phyloP scores from a whole-genome alignment of 1,140 invertebrate genomes.

The Diorhabda elongata region DNA sequence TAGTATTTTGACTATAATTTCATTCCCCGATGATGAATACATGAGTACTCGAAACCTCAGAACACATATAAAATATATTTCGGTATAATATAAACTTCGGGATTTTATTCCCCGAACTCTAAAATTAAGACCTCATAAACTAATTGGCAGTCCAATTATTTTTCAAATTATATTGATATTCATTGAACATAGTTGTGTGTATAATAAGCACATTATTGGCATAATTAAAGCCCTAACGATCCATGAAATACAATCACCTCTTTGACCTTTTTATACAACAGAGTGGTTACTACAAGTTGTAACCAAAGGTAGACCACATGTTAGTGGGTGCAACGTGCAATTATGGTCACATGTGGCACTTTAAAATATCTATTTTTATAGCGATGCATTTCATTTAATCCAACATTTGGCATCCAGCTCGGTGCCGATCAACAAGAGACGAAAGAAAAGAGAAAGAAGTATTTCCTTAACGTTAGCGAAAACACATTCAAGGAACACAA shows the following conservation, averaged over 20 bases:
- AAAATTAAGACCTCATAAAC: too few species aligned
- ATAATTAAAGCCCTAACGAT: background rate
- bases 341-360: slow-evolving; percentile 18
- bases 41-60: too few species aligned
- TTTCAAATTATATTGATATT: too few species aligned
- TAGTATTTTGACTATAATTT: too few species aligned
- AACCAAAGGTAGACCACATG: slow-evolving; percentile 14
- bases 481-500: background rate
- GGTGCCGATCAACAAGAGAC: background rate
- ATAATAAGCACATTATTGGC: background rate
- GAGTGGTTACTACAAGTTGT: slow-evolving; percentile 5
- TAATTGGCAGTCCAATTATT: too few species aligned
- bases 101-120: too few species aligned
- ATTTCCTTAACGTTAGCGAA: slow-evolving; percentile 8
- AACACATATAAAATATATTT: too few species aligned
- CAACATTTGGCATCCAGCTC: slow-evolving; percentile 17
- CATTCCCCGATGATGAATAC: too few species aligned
- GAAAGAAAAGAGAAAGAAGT: background rate
- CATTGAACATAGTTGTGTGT: background rate
- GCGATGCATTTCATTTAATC: slow-evolving; percentile 14
- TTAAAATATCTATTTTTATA: slow-evolving; percentile 15
- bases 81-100: too few species aligned
- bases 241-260: background rate
- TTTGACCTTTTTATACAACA: slow-evolving; percentile 3
- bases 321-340: slow-evolving; percentile 11